Conservation (phyloP, 2,888 invertebrate species). For the Callyntrura guangdongensis region DNA sequence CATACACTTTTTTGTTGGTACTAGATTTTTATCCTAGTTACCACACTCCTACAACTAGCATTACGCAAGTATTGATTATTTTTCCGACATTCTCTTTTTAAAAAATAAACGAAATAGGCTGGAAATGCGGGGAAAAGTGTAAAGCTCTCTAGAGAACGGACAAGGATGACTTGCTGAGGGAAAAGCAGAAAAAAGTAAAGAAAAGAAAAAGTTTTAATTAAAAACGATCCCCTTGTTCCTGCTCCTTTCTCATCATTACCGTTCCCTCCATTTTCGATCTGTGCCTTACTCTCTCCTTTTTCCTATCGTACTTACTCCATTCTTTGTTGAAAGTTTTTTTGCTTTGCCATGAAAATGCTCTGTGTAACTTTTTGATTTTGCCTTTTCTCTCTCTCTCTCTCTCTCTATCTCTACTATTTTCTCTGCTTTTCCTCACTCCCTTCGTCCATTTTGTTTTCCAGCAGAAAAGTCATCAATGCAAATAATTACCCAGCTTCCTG, state of each 20-base stretch:
- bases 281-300: no score
- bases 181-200: not conserved
- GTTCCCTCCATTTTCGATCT: no score
- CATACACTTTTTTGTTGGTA: no score
- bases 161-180: no score
- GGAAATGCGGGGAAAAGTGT: not conserved
- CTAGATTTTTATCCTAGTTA: no score
- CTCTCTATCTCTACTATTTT: not conserved
- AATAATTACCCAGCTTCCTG: slow-evolving; percentile 5
- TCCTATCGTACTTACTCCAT: not conserved
- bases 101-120: not conserved
- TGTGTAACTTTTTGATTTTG: no score
- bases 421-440: not conserved
- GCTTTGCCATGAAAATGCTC: no score
- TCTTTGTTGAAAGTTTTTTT: no score
- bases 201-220: slow-evolving; percentile 56
- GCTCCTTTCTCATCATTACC: slow-evolving; percentile 17
- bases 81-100: not conserved
- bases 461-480: slow-evolving; percentile 14
- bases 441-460: not conserved
- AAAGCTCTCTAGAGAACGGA: slow-evolving; percentile 16
- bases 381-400: no score
- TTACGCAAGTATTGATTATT: slow-evolving; percentile 16
- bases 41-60: no score
- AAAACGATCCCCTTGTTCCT: slow-evolving; percentile 29